Evolutionary conservation across 2,888 invertebrate genomes (phyloP).

Genomic region (Hirtodrosophila histrioides): DNA sequence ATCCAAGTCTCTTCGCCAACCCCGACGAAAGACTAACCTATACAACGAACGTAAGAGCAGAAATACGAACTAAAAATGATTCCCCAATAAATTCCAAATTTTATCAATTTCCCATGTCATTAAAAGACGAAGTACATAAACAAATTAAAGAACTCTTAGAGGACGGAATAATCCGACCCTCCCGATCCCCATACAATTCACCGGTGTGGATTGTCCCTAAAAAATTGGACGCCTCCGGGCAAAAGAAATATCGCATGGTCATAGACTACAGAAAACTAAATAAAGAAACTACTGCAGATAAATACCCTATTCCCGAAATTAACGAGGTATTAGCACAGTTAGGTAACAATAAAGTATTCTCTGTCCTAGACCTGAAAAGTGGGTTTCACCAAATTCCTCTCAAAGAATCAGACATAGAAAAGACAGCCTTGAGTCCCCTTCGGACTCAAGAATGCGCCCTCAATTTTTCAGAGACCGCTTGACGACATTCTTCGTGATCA

Average conservation of each 20-base stretch:
- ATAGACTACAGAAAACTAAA: not conserved
- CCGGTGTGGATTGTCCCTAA: not conserved
- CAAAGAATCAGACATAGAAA: no score
- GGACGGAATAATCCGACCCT: no score
- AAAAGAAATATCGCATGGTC: not conserved
- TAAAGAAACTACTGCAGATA: conserved; percentile 11
- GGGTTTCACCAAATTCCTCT: no score
- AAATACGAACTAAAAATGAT: not conserved
- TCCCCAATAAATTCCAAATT: not conserved
- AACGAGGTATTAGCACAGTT: no score
- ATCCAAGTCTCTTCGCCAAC: conserved; percentile 30
- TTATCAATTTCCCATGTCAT: not conserved
- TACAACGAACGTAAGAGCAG: conserved; percentile 27
- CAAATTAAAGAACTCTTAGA: no score
- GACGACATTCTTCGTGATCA: no score
- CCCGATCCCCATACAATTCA: not conserved
- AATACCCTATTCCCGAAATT: conserved; percentile 7
- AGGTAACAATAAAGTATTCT: no score
- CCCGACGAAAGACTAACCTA: conserved; percentile 27
- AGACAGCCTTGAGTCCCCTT: no score
- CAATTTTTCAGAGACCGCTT: no score
- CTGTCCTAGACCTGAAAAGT: no score
- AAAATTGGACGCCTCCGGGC: conserved; percentile 1
- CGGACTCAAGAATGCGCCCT: no score
- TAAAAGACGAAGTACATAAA: not conserved